Evolutionary conservation across 2,797 vertebrate genomes (phyloP).

Genomic region (Tenualosa thibaudeaui): DNA sequence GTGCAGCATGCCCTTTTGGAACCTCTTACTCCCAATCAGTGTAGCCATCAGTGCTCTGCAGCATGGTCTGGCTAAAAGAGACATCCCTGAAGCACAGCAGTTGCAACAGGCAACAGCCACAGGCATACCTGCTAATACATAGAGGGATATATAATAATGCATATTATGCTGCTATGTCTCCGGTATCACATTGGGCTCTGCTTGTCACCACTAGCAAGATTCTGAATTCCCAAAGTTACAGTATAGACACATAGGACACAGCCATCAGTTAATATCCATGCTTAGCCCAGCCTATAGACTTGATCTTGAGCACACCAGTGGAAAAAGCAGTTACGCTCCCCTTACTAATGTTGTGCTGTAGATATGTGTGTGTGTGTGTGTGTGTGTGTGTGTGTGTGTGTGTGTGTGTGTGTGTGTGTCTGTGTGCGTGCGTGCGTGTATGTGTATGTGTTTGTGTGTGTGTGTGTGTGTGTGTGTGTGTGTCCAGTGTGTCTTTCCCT

Average conservation of each 20-base stretch:
- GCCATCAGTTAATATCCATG: not conserved
- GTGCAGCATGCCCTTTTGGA: too few species aligned
- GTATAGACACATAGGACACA: not conserved
- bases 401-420: too few species aligned
- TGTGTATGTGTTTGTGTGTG: not conserved
- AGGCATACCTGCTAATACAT: not conserved
- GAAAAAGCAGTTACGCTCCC: not conserved
- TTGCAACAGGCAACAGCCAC: not conserved
- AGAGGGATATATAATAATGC: too few species aligned
- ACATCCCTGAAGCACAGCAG: not conserved
- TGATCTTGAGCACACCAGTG: not conserved
- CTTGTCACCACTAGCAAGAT: not conserved
- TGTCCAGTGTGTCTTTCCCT: not conserved
- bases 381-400: not conserved
- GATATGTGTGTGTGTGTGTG: not conserved
- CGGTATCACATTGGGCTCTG: not conserved
- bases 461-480: constrained; percentile 13
- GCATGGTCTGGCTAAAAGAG: not conserved
- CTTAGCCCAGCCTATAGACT: not conserved
- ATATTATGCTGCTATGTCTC: not conserved
- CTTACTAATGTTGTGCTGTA: not conserved
- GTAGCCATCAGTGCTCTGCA: not conserved
- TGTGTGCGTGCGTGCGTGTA: not conserved
- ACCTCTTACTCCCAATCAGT: too few species aligned
- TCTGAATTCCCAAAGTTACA: not conserved